Percentiles rank a stretch among this genome's conserved stretches.
Conservation (phyloP, 2,113 vertebrate genomes). For the Machaerirhynchus nigripectus region DNA sequence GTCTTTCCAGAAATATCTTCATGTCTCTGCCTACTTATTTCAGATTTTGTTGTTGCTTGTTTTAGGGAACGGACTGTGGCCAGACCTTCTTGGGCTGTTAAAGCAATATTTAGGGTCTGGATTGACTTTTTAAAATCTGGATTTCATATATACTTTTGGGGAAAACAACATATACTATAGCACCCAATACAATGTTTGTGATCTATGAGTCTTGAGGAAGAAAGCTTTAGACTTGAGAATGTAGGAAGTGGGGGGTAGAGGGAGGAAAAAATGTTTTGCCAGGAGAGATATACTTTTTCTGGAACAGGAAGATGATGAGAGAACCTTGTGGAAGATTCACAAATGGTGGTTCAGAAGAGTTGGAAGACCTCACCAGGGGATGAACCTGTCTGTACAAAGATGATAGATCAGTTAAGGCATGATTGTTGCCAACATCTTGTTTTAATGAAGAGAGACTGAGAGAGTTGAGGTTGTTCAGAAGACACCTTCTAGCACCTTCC, state of each 20-base stretch:
- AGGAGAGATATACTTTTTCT: not conserved
- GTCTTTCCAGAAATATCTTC: slow-evolving; percentile 2
- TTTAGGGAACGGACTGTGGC: slow-evolving; percentile 48
- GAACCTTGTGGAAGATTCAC: not conserved
- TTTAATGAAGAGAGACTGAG: not conserved
- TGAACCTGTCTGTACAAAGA: not conserved
- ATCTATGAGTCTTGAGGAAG: not conserved
- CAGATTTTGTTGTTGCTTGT: slow-evolving; percentile 35
- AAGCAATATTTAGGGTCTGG: slow-evolving; percentile 55
- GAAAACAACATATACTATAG: not conserved
- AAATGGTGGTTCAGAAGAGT: not conserved
- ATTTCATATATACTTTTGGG: not conserved
- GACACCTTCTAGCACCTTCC: not conserved
- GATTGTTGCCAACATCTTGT: not conserved
- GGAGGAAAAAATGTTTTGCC: not conserved
- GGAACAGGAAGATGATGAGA: not conserved
- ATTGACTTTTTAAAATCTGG: not conserved
- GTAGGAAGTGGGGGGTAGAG: not conserved
- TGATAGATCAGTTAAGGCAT: not conserved
- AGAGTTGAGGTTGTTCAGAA: not conserved
- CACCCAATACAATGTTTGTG: not conserved
- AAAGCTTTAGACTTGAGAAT: not conserved
- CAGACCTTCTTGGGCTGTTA: slow-evolving; percentile 35
- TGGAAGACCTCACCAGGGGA: not conserved
- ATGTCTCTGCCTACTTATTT: slow-evolving; percentile 55